Evolutionary conservation across 2,888 invertebrate species (phyloP).

Genomic region (Acleris literana): DNA sequence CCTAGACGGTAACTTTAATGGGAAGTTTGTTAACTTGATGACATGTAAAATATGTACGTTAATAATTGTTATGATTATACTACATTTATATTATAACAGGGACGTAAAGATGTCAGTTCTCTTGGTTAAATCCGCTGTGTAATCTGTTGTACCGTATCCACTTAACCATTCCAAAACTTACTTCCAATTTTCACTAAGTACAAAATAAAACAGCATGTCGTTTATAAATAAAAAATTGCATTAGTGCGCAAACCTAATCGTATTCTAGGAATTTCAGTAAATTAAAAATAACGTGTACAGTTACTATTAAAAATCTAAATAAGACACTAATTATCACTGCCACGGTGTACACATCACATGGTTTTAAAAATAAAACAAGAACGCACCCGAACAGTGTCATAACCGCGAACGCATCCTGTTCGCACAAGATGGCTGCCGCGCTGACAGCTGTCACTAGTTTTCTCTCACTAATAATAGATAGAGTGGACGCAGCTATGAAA

Average conservation of each 20-base stretch:
- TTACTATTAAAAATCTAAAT: conserved; percentile 67
- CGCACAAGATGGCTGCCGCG: conserved; percentile 58
- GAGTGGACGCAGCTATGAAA: conserved; percentile 55
- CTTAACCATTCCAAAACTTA: conserved; percentile 50
- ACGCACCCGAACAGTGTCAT: conserved; percentile 57
- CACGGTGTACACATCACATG: conserved; percentile 71
- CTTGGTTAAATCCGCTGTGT: conserved; percentile 30
- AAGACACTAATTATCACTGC: conserved; percentile 72
- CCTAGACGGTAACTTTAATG: not conserved
- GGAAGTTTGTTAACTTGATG: not conserved
- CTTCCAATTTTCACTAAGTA: conserved; percentile 23
- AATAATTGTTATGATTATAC: not conserved
- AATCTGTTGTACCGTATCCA: conserved; percentile 67
- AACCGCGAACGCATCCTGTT: conserved; percentile 49
- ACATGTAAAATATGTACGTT: conserved; percentile 3
- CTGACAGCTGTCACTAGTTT: conserved; percentile 49
- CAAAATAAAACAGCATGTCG: conserved; percentile 31
- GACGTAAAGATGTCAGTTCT: conserved; percentile 32
- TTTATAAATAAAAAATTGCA: conserved; percentile 38
- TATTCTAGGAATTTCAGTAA: conserved; percentile 51
- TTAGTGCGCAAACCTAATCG: conserved; percentile 39
- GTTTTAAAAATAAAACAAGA: conserved; percentile 63
- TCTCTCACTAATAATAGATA: conserved; percentile 57
- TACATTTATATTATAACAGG: conserved; percentile 13
- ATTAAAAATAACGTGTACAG: conserved; percentile 63